Evolutionary conservation across 1,140 invertebrate species (phyloP), one percentile per base, ranked within the genome.

Genomic region (Formica exsecta): DNA sequence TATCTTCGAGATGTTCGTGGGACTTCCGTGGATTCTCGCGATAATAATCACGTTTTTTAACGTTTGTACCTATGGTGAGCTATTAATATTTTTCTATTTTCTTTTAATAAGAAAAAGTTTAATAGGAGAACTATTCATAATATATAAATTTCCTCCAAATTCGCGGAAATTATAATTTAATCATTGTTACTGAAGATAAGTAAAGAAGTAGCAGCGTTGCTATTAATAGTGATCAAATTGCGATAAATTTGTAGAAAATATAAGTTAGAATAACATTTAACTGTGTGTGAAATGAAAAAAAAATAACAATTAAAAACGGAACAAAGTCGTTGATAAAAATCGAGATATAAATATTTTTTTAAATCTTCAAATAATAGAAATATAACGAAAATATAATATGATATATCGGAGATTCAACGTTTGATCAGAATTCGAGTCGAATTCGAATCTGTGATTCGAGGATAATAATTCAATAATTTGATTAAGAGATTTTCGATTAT

Each of bases 1-100:
- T 8, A 41, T 74, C 57, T 54, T 7, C 25, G 11, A 83, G 16
- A 83, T 83, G 79, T 83, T 61, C 5, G 57, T 4, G n/a, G 61
- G 29, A 74, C n/a, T 44, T 13, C 44, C 68, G 13, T 62, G 66
- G 25, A 1, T 73, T 5, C 13, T 57, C 1, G 54, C 41, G 29
- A 61, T 54, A 19, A 25, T 44, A 32, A 19, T 62, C 1, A 4
- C 79, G 2, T 19, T 81, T 44, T 16, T 83, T 61, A 48, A 54
- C 13, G 38, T 73, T 83, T 62, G 13, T 19, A 41, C 36, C 6
- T 48, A 44, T 0, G 79, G 79, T 83, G 13, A 83, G 79, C 0
- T 25, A 81, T 73, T n/a, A 0, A 62, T 22, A 0, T 29, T 29
- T 29, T 22, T 36, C n/a, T 44, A 36, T 61, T 54, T 19, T 76